phyloP scores from a whole-genome alignment of 1,140 invertebrate species.

The Pygmarrhopalites habei region DNA sequence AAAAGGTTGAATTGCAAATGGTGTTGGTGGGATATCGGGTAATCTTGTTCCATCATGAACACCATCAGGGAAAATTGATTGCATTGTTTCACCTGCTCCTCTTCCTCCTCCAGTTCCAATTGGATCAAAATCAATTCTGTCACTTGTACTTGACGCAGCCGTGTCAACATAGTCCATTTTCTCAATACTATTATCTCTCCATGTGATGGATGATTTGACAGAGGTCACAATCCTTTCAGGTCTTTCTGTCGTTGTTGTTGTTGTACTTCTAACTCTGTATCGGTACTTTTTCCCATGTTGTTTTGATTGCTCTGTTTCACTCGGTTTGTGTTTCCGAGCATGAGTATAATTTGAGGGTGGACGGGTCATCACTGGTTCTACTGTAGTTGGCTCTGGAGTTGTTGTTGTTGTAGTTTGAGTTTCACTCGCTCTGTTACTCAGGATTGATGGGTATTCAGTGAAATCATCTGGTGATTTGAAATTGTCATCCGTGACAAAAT shows the following conservation, averaged over 20 bases:
- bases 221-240: neutral
- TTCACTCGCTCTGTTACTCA: neutral
- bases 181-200: too few species aligned
- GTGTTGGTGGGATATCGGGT: too few species aligned
- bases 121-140: too few species aligned
- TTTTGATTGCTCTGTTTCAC: neutral
- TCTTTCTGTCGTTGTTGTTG: constrained; percentile 31
- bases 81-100: neutral
- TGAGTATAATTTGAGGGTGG: neutral
- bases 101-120: neutral
- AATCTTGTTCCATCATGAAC: neutral
- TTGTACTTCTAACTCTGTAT: constrained; percentile 36
- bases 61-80: neutral
- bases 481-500: constrained; percentile 35
- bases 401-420: neutral
- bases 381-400: neutral
- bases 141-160: neutral
- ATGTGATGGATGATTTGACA: neutral
- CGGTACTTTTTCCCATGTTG: constrained; percentile 1
- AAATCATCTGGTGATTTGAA: constrained; percentile 15
- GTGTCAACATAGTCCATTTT: too few species aligned
- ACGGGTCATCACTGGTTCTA: neutral
- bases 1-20: too few species aligned
- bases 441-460: neutral
- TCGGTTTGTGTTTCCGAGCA: too few species aligned